Conservation (phyloP, 2,113 vertebrate genomes). For the Morone chrysops region DNA sequence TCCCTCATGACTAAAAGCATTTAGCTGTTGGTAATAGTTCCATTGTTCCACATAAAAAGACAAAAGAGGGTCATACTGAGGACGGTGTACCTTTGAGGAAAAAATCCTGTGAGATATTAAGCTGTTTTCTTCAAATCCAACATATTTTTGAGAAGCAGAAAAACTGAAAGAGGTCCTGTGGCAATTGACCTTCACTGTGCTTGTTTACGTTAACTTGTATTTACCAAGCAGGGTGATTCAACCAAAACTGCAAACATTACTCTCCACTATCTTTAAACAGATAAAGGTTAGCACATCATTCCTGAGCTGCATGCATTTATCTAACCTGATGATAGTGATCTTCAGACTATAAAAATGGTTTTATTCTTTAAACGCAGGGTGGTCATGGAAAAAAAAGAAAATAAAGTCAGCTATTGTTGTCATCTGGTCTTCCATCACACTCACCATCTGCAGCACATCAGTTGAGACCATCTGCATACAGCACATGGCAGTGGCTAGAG, state of each 20-base stretch:
- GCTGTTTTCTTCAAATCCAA: slow-evolving; percentile 16
- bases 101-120: slow-evolving; percentile 19
- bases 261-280: neutral
- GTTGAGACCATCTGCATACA: slow-evolving; percentile 99
- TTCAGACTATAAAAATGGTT: neutral
- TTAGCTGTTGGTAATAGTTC: slow-evolving; percentile 40
- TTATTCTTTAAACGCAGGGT: neutral
- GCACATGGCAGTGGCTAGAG: slow-evolving; percentile 97
- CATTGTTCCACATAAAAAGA: slow-evolving; percentile 47
- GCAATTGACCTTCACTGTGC: slow-evolving; percentile 20
- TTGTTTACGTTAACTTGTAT: neutral
- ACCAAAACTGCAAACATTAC: slow-evolving; percentile 4
- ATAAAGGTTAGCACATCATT: slow-evolving; percentile 15
- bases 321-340: slow-evolving; percentile 32
- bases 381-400: slow-evolving; percentile 23
- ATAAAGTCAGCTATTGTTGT: slow-evolving; percentile 30
- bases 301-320: slow-evolving; percentile 46
- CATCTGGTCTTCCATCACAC: slow-evolving; percentile 66
- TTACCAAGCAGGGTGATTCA: slow-evolving; percentile 12
- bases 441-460: slow-evolving; percentile 98
- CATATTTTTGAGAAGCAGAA: slow-evolving; percentile 11
- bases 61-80: slow-evolving; percentile 29
- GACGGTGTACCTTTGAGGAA: slow-evolving; percentile 12
- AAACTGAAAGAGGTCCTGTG: neutral
- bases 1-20: slow-evolving; percentile 42